Conservation (phyloP, 2,888 invertebrate genomes). For the Villa cingulata region DNA sequence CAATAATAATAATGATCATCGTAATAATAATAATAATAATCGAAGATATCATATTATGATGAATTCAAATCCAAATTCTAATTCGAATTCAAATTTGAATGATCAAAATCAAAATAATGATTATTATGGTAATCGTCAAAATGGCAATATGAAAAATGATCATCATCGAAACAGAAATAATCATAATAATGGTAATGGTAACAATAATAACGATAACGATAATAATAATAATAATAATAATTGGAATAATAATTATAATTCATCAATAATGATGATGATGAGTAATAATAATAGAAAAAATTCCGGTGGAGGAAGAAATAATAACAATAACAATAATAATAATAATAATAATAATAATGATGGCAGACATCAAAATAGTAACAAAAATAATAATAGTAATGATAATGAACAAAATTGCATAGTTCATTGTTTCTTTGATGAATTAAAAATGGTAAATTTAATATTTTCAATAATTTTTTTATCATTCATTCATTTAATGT, state of each 20-base stretch:
- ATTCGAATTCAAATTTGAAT: too few species aligned
- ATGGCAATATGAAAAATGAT: too few species aligned
- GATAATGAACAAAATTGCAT: constrained; percentile 37
- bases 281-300: not conserved
- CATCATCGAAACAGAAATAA: too few species aligned
- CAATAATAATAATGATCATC: not conserved
- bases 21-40: not conserved
- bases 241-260: constrained; percentile 18
- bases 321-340: not conserved
- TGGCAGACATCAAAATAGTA: not conserved
- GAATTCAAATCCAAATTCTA: not conserved
- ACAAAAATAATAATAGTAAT: not conserved
- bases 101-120: too few species aligned
- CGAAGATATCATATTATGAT: not conserved
- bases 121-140: too few species aligned
- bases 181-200: too few species aligned
- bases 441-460: constrained; percentile 47
- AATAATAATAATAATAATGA: not conserved
- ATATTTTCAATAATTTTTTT: too few species aligned
- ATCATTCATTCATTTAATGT: too few species aligned
- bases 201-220: not conserved
- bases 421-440: constrained; percentile 55
- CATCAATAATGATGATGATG: not conserved
- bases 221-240: constrained; percentile 3
- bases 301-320: not conserved